phyloP scores from a whole-genome alignment of 2,113 vertebrate species.

The Holacanthus passer region DNA sequence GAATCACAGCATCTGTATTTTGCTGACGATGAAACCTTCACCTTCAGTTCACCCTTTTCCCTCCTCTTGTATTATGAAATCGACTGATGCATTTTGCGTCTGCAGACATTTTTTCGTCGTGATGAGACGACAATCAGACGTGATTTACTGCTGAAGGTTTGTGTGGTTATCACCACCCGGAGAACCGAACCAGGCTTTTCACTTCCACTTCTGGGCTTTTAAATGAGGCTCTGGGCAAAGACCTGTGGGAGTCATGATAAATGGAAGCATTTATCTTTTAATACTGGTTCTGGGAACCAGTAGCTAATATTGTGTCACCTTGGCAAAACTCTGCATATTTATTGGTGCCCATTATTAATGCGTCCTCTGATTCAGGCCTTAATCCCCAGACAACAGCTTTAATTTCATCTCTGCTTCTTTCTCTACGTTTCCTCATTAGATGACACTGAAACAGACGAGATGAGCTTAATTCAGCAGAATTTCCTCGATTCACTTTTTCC shows the following conservation, averaged over 20 bases:
- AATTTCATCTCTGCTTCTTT: background rate
- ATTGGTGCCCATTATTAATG: conserved; percentile 11
- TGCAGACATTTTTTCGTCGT: background rate
- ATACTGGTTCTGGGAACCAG: conserved; percentile 20
- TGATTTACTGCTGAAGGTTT: background rate
- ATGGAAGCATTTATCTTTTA: conserved; percentile 29
- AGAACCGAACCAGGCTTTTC: background rate
- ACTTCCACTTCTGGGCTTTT: background rate
- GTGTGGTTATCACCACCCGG: background rate
- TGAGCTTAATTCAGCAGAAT: background rate
- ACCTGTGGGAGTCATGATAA: conserved; percentile 7
- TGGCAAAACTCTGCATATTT: conserved; percentile 8
- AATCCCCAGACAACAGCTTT: background rate
- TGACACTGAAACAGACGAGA: background rate
- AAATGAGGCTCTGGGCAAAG: background rate
- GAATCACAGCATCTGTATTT: too few relatives aligned
- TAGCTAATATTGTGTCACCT: conserved; percentile 19
- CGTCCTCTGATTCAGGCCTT: background rate
- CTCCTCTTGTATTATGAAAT: background rate
- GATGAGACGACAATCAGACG: background rate
- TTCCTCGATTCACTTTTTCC: conserved; percentile 16
- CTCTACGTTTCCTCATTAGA: background rate
- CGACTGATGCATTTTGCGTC: background rate
- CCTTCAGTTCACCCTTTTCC: background rate
- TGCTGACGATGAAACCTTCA: background rate